Evolutionary conservation across 2,113 vertebrate species (phyloP), one percentile per base, ranked within the genome.

Genomic region (Chloropsis cyanopogon): DNA sequence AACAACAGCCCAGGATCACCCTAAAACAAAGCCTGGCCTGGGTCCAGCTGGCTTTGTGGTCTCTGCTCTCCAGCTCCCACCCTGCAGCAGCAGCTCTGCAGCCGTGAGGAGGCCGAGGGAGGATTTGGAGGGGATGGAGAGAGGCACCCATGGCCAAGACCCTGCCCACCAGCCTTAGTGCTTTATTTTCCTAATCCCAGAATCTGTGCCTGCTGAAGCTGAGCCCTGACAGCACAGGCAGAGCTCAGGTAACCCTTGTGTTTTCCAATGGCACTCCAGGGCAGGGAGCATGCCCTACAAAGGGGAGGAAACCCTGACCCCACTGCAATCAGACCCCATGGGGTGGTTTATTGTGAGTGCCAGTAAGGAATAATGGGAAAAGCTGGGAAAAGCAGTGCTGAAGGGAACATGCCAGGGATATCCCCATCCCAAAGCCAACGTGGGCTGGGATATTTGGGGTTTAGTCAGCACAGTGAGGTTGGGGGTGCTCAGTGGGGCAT

Each of bases 11-110:
- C n/a, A n/a, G n/a, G n/a, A n/a, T n/a, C n/a, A n/a, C n/a, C n/a
- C n/a, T n/a, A n/a, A n/a, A n/a, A n/a, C 5, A 37, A 39, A 18
- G 49, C 28, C 37, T 52, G 37, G 21, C 11, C 29, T 0, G 0
- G 41, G 4, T 52, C n/a, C 39, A 20, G 35, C 5, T n/a, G 14
- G 16, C 8, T 26, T 11, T 41, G 39, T 2, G 4, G 44, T 14
- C 50, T 64, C 44, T 41, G 33, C 70, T 60, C 50, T 16, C 1
- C 25, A 29, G n/a, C 25, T 73, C 24, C 53, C 22, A 7, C 29
- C n/a, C 65, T 11, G 3, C 39, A 35, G 79, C 11, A 37, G 39
- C 49, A 29, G n/a, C 49, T 65, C 82, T 47, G 42, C 1, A 3
- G 3, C 41, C 2, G 0, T 14, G 46, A 16, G 46, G 13, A 11